phyloP scores from a whole-genome alignment of 2,113 vertebrate species.

The Trogon melanurus region DNA sequence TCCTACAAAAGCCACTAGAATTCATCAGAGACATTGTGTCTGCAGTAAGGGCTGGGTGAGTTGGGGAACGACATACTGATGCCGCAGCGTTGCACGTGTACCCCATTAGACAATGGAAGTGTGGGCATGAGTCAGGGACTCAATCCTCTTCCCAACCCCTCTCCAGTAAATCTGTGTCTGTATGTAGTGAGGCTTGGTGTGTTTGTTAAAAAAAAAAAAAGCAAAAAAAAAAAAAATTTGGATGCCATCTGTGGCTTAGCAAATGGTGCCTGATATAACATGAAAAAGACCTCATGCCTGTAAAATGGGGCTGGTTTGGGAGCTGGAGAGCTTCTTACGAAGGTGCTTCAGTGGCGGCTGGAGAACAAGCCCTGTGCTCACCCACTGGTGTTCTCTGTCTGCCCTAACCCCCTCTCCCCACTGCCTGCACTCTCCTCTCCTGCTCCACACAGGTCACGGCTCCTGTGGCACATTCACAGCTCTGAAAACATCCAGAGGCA shows the following conservation, averaged over 20 bases:
- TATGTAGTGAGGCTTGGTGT: not conserved
- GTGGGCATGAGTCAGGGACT: not conserved
- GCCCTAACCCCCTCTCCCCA: fast-evolving
- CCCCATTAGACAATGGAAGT: not conserved
- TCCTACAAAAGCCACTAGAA: not conserved
- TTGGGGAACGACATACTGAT: fast-evolving
- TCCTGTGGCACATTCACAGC: not conserved
- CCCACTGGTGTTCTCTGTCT: not conserved
- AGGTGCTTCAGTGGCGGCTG: not conserved
- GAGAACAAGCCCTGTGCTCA: not conserved
- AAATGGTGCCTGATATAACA: not conserved
- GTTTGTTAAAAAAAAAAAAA: not conserved
- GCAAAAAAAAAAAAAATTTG: not conserved
- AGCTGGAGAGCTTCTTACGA: not conserved
- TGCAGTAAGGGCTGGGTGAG: not conserved
- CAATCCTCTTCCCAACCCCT: not conserved
- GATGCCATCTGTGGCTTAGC: not conserved
- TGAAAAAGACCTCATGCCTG: not conserved
- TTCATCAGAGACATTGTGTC: not conserved
- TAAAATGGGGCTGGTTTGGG: fast-evolving
- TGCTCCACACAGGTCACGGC: fast-evolving
- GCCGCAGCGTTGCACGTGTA: not conserved
- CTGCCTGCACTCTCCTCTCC: not conserved
- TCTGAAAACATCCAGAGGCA: not conserved
- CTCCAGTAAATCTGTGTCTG: not conserved